Base-by-base conservation (phyloP, 2,888 invertebrate genomes). In the Tetragonula carbonaria region DNA sequence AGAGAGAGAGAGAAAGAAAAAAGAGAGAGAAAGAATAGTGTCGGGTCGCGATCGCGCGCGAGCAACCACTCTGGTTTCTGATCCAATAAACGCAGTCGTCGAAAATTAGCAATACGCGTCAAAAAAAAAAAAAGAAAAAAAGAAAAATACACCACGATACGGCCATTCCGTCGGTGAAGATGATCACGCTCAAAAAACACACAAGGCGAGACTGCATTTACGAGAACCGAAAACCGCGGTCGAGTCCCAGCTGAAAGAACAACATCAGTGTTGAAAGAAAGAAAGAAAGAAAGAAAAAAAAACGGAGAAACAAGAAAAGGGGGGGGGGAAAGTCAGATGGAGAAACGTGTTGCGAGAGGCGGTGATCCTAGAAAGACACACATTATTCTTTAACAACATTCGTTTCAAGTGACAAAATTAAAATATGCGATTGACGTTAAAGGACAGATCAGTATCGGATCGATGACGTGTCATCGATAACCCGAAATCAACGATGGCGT, bases 31-130 rank as follows among this genome's bases (percentile, higher is more conserved):
- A 8, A 45, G 45, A 84, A 71, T 11, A n/a, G 79, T 53, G 65
- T 62, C 57, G 57, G n/a, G 70, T 81, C 80, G 28, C 33, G 33
- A 50, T 38, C 53, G 57, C 55, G 74, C 82, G 73, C 74, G 74
- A 71, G 21, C 80, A 73, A 65, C 68, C 45, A 11, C 70, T 53
- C 21, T 21, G 11, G 53, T 63, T 63, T 23, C 63, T 66, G 50
- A 77, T 80, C 72, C 80, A 76, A 77, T 72, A 82, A 84, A 82
- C 84, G 80, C 80, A 70, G 71, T 62, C 38, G 71, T 62, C 38
- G 53, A 28, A 23, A 21, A 23, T 2, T 21, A 18, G 51, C 14
- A n/a, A 51, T 6, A 21, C 45, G 8, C 45, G 45, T 1, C 1
- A 8, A 45, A 45, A 8, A 45, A 45, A 45, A 11, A 8, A 45